phyloP scores from a whole-genome alignment of 2,113 vertebrate genomes.

The Ramphastos sulfuratus region DNA sequence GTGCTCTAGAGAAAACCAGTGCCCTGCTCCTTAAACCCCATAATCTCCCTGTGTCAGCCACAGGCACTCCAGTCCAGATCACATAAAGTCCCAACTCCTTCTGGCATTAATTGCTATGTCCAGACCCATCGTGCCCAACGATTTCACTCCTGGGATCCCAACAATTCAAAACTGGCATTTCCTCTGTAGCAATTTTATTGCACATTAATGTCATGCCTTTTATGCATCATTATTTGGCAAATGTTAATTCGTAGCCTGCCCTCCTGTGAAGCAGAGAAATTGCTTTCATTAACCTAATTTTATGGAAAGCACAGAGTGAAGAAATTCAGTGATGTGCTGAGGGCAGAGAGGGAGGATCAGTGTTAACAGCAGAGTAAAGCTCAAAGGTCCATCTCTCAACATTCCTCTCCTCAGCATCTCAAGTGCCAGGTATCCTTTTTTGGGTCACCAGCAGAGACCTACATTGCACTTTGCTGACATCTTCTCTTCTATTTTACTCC shows the following conservation, averaged over 20 bases:
- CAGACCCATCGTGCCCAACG: not conserved
- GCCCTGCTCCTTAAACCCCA: not conserved
- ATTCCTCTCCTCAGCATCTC: not conserved
- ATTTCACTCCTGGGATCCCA: slow-evolving; percentile 6
- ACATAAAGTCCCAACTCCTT: not conserved
- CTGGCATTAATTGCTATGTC: not conserved
- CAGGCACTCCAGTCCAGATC: not conserved
- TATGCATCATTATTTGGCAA: not conserved
- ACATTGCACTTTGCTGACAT: not conserved
- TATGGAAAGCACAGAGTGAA: not conserved
- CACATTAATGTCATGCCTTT: not conserved
- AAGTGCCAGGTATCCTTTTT: not conserved
- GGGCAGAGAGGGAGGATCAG: not conserved
- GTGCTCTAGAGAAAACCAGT: not conserved
- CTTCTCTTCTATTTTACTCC: not conserved
- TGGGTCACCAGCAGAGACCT: not conserved
- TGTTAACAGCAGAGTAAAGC: rapidly evolving
- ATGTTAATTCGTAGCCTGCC: not conserved
- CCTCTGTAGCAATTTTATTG: not conserved
- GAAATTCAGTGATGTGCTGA: not conserved
- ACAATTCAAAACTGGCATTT: not conserved
- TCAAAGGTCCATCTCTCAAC: not conserved
- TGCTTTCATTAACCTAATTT: not conserved
- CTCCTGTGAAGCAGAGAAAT: not conserved
- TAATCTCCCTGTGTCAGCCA: not conserved